Evolutionary conservation across 2,888 invertebrate genomes (phyloP).

Genomic region (Marronus borbonicus): DNA sequence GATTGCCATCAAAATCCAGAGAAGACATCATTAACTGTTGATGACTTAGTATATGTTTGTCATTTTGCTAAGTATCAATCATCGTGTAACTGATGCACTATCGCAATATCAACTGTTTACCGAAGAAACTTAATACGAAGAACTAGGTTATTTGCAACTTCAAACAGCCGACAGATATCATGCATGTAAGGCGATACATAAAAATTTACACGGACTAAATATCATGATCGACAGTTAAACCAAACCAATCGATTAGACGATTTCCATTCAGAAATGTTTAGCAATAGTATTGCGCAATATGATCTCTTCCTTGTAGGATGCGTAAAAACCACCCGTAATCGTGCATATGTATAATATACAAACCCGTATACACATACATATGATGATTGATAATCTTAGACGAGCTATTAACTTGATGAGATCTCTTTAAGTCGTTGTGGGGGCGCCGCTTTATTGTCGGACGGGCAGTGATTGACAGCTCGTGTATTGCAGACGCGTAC

Average conservation of each 20-base stretch:
- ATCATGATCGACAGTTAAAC: not conserved
- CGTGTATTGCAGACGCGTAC: constrained; percentile 37
- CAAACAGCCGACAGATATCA: too few species aligned
- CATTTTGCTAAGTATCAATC: too few species aligned
- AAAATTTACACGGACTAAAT: constrained; percentile 3
- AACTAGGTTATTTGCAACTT: too few species aligned
- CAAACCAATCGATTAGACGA: not conserved
- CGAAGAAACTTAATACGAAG: too few species aligned
- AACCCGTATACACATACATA: constrained; percentile 1
- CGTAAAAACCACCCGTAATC: constrained; percentile 44
- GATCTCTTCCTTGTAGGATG: constrained; percentile 31
- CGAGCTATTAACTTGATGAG: constrained; percentile 58
- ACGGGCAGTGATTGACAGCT: constrained; percentile 49
- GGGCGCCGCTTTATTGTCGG: constrained; percentile 56
- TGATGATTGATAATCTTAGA: constrained; percentile 59
- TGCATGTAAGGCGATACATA: too few species aligned
- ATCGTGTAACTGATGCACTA: too few species aligned
- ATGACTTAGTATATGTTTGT: too few species aligned
- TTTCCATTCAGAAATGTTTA: constrained; percentile 10
- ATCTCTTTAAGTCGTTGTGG: constrained; percentile 55
- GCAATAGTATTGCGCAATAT: not conserved
- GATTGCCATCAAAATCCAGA: too few species aligned
- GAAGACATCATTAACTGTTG: too few species aligned
- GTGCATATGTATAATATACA: not conserved
- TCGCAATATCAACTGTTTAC: too few species aligned